Evolutionary conservation across 2,888 invertebrate species (phyloP).

Genomic region (Drosophila neonasuta): DNA sequence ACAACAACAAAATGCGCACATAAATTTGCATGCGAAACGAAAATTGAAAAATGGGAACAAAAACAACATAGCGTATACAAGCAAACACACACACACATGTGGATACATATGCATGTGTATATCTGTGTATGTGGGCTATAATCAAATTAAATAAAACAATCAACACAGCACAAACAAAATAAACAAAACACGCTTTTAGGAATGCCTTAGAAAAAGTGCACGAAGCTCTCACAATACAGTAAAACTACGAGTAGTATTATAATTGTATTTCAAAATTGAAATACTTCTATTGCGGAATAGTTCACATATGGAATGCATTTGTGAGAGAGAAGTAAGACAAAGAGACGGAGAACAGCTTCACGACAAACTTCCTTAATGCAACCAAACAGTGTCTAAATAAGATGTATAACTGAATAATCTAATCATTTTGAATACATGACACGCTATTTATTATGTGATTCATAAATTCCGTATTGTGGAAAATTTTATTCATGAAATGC

Average conservation of each 20-base stretch:
- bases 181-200: slow-evolving; percentile 21
- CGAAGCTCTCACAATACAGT: background rate
- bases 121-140: slow-evolving; percentile 8
- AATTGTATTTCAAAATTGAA: background rate
- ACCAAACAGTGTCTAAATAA: too few species aligned
- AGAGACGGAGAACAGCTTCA: too few species aligned
- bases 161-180: slow-evolving; percentile 20
- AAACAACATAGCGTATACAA: slow-evolving; percentile 30
- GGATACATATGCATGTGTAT: background rate
- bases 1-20: slow-evolving; percentile 23
- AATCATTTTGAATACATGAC: too few species aligned
- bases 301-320: background rate
- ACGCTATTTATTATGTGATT: too few species aligned
- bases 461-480: too few species aligned
- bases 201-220: slow-evolving; percentile 12
- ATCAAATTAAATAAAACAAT: slow-evolving; percentile 35
- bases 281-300: background rate
- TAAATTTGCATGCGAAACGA: slow-evolving; percentile 61
- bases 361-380: too few species aligned
- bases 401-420: too few species aligned
- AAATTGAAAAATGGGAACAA: slow-evolving; percentile 45
- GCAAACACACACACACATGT: background rate
- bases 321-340: too few species aligned
- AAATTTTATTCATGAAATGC: too few species aligned
- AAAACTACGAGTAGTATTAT: slow-evolving; percentile 1